Evolutionary conservation across 2,797 vertebrate genomes (phyloP).

Genomic region (Nyctalus aviator): DNA sequence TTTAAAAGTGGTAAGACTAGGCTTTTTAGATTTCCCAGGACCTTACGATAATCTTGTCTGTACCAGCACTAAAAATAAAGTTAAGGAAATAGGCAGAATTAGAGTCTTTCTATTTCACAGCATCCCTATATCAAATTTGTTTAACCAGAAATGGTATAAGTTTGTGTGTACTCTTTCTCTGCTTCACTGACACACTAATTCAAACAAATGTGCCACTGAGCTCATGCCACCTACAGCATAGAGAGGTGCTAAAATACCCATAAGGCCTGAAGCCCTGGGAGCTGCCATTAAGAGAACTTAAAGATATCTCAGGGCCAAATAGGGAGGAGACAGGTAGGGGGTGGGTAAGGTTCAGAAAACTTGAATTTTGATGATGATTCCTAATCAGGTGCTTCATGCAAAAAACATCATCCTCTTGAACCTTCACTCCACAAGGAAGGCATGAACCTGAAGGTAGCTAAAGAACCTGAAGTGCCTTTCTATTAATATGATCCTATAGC

Average conservation of each 20-base stretch:
- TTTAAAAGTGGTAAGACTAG: not conserved
- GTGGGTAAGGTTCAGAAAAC: not conserved
- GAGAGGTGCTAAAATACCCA: not conserved
- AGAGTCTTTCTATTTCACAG: slow-evolving; percentile 18
- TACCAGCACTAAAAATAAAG: not conserved
- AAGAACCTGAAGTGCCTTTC: not conserved
- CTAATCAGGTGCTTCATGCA: not conserved
- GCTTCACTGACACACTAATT: not conserved
- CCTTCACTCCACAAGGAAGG: not conserved
- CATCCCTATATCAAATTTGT: slow-evolving; percentile 42
- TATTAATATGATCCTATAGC: not conserved
- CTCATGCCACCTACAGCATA: not conserved
- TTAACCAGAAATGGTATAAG: not conserved
- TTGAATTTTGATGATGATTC: not conserved
- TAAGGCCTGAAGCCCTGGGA: not conserved
- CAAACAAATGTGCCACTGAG: not conserved
- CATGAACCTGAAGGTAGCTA: not conserved
- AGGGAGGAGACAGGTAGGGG: accelerated
- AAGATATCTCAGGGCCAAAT: not conserved
- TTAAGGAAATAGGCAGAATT: slow-evolving; percentile 7
- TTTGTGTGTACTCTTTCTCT: not conserved
- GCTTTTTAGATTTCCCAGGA: not conserved
- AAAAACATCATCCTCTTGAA: not conserved
- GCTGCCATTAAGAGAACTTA: not conserved
- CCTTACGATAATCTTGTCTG: not conserved